These are phyloP conservation scores for Acanthis flammea DNA, from an alignment of 2,797 vertebrate genomes.

Conservation along the genomic window DNA sequence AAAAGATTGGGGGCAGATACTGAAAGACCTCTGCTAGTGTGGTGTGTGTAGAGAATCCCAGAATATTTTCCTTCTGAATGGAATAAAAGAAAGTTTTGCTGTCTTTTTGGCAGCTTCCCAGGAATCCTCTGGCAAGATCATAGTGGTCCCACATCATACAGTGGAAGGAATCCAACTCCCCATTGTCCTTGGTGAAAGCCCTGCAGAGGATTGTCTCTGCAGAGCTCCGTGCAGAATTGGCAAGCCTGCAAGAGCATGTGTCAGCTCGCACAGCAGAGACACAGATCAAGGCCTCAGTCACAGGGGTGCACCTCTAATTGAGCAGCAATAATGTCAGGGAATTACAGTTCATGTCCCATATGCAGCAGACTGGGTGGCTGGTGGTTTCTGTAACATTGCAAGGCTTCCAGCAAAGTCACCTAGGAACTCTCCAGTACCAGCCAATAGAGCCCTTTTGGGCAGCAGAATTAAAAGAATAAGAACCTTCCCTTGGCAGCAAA, in stretches of 20 bases:
- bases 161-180: slow-evolving; percentile 43
- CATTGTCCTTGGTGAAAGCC: slow-evolving; percentile 64
- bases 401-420: slow-evolving; percentile 23
- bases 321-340: not conserved
- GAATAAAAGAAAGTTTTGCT: slow-evolving; percentile 32
- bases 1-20: not conserved
- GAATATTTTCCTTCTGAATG: slow-evolving; percentile 27
- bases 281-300: not conserved
- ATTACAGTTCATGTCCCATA: not conserved
- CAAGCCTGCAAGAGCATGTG: not conserved
- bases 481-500: slow-evolving; percentile 11
- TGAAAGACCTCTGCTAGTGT: not conserved
- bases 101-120: slow-evolving; percentile 23
- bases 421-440: not conserved
- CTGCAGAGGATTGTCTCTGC: slow-evolving; percentile 68
- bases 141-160: slow-evolving; percentile 75
- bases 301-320: not conserved
- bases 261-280: not conserved
- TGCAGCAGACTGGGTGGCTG: not conserved
- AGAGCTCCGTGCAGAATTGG: not conserved
- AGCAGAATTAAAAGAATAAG: not conserved
- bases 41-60: not conserved
- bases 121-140: slow-evolving; percentile 66
- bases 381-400: not conserved
- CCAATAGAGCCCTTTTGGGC: not conserved